Base-by-base conservation (phyloP, 2,113 vertebrate species). In the Rhea americana region DNA sequence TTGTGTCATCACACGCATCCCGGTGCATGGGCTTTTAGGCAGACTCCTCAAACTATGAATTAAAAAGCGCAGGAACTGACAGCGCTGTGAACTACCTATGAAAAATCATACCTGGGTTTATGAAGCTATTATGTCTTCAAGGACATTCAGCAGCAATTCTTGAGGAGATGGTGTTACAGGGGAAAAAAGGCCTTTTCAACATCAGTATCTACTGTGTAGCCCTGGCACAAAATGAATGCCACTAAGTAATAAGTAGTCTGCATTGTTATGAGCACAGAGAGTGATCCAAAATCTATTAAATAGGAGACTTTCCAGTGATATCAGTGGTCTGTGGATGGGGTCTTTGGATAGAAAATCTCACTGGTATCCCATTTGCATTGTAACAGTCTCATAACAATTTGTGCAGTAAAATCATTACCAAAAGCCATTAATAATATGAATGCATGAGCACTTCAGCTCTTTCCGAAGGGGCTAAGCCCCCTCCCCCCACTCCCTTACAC, bases 101-200 rank as follows among this genome's bases (percentile, higher is more conserved):
- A 95, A 96, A 95, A 95, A 94, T 94, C 91, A 93, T 94, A 95
- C 96, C 95, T 92, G 90, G 88, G 83, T 96, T 96, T 96, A 95
- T 96, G 94, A 95, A 94, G 93, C 94, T 94, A 95, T 95, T 96
- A 95, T 93, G 90, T 84, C 88, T 94, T 96, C 95, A 96, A 96
- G 92, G 94, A 94, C 94, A 0, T 95, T 94, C 41, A 0, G 94
- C 91, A 85, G 85, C 93, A 94, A 85, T 94, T 94, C 91, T 85
- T 78, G 92, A 93, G 83, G 77, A 94, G 96, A 93, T 78, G 82
- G 83, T 63, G 93, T 94, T 95, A 92, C 81, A 19, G 53, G 50
- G 67, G 1, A 5, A 63, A 91, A 94, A 90, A 72, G 77, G 66
- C 47, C 84, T 93, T 95, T 95, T 87, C 77, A 89, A 66, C 85